phyloP scores from a whole-genome alignment of 2,888 invertebrate species.

The Drosophila cognata region DNA sequence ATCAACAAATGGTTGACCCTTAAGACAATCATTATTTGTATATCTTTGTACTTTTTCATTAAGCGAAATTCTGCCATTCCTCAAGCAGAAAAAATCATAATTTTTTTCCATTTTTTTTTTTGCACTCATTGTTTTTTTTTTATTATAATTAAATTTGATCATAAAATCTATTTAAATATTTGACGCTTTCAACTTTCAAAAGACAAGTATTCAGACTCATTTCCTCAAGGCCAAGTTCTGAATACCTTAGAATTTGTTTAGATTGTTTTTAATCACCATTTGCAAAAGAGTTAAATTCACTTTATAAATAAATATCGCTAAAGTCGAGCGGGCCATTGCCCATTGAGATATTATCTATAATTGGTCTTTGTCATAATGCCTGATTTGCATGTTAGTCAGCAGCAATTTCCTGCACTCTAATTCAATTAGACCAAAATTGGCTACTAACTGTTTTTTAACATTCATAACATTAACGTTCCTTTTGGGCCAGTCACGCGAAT shows the following conservation, averaged over 20 bases:
- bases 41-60: neutral
- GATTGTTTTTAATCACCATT: neutral
- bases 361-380: neutral
- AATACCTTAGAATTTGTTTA: neutral
- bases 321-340: neutral
- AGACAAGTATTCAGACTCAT: neutral
- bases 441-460: slow-evolving; percentile 43
- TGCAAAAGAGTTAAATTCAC: neutral
- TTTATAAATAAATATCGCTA: neutral
- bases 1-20: neutral
- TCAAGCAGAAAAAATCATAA: neutral
- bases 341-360: slow-evolving; percentile 9
- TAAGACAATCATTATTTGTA: neutral
- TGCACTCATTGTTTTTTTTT: neutral
- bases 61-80: neutral
- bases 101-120: neutral
- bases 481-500: slow-evolving; percentile 43
- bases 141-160: neutral
- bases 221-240: neutral
- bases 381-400: slow-evolving; percentile 36
- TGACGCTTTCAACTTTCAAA: neutral
- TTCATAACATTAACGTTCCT: slow-evolving; percentile 5
- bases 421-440: slow-evolving; percentile 33
- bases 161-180: neutral
- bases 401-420: slow-evolving; percentile 30